These are phyloP conservation scores for Chrysolina oricalcia DNA, from an alignment of 2,888 invertebrate species.

Conservation along the genomic window DNA sequence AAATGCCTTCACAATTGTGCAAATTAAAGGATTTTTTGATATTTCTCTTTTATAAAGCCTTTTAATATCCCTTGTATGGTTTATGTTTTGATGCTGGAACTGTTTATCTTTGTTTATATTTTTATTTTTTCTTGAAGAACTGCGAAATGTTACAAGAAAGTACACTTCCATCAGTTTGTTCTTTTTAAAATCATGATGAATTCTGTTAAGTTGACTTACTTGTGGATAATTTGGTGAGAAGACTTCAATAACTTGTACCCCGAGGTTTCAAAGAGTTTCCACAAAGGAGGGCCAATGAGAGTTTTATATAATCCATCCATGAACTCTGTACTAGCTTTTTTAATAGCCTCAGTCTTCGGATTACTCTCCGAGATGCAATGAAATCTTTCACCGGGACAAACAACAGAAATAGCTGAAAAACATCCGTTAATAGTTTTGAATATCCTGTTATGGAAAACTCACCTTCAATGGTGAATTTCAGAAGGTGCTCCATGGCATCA, in stretches of 20 bases:
- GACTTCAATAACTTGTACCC: slow-evolving; percentile 73
- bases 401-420: slow-evolving; percentile 72
- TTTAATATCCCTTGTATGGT: too few relatives aligned
- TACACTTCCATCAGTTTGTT: too few relatives aligned
- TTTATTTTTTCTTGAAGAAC: too few relatives aligned
- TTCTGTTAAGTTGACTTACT: slow-evolving; percentile 54
- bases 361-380: slow-evolving; percentile 66
- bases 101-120: too few relatives aligned
- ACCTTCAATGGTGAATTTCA: slow-evolving; percentile 71
- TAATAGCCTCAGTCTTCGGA: slow-evolving; percentile 66
- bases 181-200: not conserved
- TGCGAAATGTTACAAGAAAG: too few relatives aligned
- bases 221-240: slow-evolving; percentile 72
- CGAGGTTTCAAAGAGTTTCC: slow-evolving; percentile 72
- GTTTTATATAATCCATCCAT: slow-evolving; percentile 73
- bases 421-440: not conserved
- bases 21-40: too few relatives aligned
- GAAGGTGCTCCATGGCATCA: slow-evolving; percentile 68
- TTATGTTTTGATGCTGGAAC: too few relatives aligned
- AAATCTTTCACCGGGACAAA: slow-evolving; percentile 73
- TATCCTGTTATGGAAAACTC: slow-evolving; percentile 30
- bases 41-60: too few relatives aligned
- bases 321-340: slow-evolving; percentile 71
- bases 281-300: slow-evolving; percentile 72
- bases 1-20: too few relatives aligned